Conservation (phyloP, 2,888 invertebrate genomes). For the Odontocolon sp. region DNA sequence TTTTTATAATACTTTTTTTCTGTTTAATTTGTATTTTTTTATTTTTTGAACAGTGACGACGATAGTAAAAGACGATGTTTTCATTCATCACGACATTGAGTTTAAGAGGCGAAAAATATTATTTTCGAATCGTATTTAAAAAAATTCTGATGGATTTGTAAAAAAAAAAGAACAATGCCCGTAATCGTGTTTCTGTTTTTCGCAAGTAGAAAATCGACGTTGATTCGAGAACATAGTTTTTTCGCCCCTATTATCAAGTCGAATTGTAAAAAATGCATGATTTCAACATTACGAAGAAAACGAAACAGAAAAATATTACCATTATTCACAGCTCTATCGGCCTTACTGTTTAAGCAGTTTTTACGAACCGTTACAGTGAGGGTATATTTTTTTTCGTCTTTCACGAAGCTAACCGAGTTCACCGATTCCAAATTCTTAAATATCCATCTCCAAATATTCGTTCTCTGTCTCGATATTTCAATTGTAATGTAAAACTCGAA, state of each 20-base stretch:
- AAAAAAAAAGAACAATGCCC: too few species aligned
- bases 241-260: neutral
- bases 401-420: constrained; percentile 15
- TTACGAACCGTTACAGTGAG: neutral
- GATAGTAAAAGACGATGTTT: constrained; percentile 49
- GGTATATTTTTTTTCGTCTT: neutral
- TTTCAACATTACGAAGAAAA: neutral
- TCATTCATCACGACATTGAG: constrained; percentile 24
- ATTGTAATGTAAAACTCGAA: constrained; percentile 26
- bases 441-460: neutral
- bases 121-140: constrained; percentile 1
- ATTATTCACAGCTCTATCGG: constrained; percentile 46
- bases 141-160: neutral
- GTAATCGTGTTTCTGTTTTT: neutral
- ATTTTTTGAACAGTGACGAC: constrained; percentile 42
- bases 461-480: constrained; percentile 3
- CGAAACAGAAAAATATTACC: neutral
- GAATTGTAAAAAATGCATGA: constrained; percentile 13
- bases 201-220: neutral
- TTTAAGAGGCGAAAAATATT: neutral
- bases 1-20: neutral
- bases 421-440: constrained; percentile 15
- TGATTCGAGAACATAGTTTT: constrained; percentile 1
- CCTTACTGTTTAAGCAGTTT: constrained; percentile 13
- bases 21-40: neutral